Percentiles rank a stretch among this genome's conserved stretches.
phyloP scores from a whole-genome alignment of 2,797 vertebrate genomes.

The Chloroceryle amazona region DNA sequence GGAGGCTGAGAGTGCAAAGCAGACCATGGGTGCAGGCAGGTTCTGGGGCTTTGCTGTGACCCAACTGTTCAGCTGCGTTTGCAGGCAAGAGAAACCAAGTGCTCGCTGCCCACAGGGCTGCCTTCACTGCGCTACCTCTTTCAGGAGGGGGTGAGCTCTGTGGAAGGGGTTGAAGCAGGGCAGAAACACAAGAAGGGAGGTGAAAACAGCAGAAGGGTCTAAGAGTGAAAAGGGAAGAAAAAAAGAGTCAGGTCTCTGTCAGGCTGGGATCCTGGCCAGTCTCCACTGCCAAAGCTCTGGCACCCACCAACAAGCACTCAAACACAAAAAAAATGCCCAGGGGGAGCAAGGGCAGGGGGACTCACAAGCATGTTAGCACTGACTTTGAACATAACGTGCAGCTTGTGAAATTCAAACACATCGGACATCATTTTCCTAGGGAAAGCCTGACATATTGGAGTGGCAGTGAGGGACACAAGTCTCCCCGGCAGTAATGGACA shows the following conservation, averaged over 20 bases:
- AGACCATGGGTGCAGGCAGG: not conserved
- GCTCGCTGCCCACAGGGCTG: accelerated
- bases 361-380: not conserved
- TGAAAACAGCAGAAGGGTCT: not conserved
- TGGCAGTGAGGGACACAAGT: not conserved
- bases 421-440: accelerated
- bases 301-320: not conserved
- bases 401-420: accelerated
- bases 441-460: not conserved
- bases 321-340: not conserved
- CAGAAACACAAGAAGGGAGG: not conserved
- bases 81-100: accelerated
- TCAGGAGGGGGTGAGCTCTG: accelerated
- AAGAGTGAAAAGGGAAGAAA: accelerated
- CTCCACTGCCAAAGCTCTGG: accelerated
- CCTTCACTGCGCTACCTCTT: accelerated
- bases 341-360: not conserved
- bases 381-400: not conserved
- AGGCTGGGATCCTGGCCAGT: not conserved
- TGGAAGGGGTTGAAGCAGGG: not conserved
- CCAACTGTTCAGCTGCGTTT: accelerated
- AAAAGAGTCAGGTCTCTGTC: not conserved
- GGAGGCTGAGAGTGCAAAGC: not conserved
- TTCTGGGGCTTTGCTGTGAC: not conserved
- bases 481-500: accelerated